Percentiles rank a stretch among this genome's conserved stretches.
phyloP scores from a whole-genome alignment of 2,797 vertebrate species.

The Poecilia picta region DNA sequence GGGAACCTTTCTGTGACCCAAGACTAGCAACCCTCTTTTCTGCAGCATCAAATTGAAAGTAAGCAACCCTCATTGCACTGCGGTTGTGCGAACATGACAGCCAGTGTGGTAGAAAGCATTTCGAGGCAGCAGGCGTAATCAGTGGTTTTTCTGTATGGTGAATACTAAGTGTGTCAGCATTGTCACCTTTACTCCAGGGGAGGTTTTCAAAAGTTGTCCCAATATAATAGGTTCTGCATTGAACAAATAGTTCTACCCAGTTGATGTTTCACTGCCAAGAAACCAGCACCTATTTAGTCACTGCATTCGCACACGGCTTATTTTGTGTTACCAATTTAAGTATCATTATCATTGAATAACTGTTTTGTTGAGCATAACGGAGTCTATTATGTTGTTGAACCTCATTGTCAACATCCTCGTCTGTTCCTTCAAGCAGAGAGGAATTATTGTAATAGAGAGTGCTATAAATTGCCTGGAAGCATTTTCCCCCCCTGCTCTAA shows the following conservation, averaged over 20 bases:
- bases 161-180: not conserved
- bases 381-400: constrained; percentile 35
- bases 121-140: not conserved
- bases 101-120: not conserved
- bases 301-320: constrained; percentile 62
- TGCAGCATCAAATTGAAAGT: not conserved
- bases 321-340: constrained; percentile 49
- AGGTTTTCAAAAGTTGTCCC: not conserved
- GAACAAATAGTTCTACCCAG: constrained; percentile 30
- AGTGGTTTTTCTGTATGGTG: not conserved
- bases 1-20: not conserved
- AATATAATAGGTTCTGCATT: not conserved
- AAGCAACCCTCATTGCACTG: not conserved
- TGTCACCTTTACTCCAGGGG: not conserved
- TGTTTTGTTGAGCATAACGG: constrained; percentile 65
- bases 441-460: constrained; percentile 33
- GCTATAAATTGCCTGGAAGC: constrained; percentile 39
- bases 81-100: not conserved
- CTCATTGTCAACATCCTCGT: constrained; percentile 43
- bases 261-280: constrained; percentile 52
- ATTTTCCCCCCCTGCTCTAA: not conserved
- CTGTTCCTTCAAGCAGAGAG: constrained; percentile 46
- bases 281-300: constrained; percentile 41
- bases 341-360: constrained; percentile 60
- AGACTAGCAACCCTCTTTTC: not conserved